Evolutionary conservation across 2,888 invertebrate genomes (phyloP).

Genomic region (Aricia artaxerxes): DNA sequence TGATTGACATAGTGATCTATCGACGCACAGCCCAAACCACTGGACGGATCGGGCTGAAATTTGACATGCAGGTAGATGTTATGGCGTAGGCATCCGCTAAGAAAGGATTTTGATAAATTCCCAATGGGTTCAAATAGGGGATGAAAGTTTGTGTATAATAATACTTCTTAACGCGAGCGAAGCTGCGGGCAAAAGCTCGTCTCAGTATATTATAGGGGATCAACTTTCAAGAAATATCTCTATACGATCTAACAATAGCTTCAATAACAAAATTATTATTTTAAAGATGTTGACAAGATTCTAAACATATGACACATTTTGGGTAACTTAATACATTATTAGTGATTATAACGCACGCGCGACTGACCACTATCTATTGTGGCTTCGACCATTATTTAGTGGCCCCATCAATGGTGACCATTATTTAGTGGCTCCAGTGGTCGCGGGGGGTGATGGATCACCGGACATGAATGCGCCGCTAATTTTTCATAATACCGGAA

Average conservation of each 20-base stretch:
- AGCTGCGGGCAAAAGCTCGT: too few species aligned
- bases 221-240: background rate
- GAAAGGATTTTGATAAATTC: too few species aligned
- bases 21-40: too few species aligned
- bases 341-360: constrained; percentile 21
- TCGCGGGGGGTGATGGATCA: constrained; percentile 56
- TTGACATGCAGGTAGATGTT: too few species aligned
- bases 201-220: background rate
- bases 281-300: background rate
- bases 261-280: background rate
- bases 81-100: too few species aligned
- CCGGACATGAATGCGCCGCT: constrained; percentile 63
- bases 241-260: background rate
- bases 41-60: too few species aligned
- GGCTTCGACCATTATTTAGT: constrained; percentile 18
- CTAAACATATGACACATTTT: background rate
- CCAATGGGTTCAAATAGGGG: too few species aligned
- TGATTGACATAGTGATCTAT: too few species aligned
- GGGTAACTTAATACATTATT: constrained; percentile 14
- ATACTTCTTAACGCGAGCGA: too few species aligned
- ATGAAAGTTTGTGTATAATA: too few species aligned
- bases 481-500: constrained; percentile 49
- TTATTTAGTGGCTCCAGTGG: constrained; percentile 29
- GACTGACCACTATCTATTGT: constrained; percentile 24
- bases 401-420: constrained; percentile 44